Conservation (phyloP, 1,140 invertebrate species). For the Drosophila equinoxialis region DNA sequence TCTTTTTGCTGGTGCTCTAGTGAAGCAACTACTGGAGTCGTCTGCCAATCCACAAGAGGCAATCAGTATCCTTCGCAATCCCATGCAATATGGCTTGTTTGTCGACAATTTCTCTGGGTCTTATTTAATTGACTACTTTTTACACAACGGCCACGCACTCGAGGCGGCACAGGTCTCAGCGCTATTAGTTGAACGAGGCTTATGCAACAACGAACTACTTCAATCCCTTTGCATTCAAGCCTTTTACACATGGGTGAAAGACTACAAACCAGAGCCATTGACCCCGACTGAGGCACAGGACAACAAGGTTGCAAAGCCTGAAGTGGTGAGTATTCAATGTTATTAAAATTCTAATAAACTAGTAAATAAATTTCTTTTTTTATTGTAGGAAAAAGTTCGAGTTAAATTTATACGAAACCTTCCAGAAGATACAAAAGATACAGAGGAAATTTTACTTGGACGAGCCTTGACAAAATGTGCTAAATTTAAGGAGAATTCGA, state of each 20-base stretch:
- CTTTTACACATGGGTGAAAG: constrained; percentile 89
- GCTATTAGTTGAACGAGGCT: constrained; percentile 90
- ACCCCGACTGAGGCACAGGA: constrained; percentile 17
- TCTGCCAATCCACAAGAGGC: constrained; percentile 84
- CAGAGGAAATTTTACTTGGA: constrained; percentile 53
- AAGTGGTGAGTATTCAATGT: constrained; percentile 36
- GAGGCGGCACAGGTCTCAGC: constrained; percentile 87
- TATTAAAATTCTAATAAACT: background rate
- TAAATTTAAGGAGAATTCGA: constrained; percentile 69
- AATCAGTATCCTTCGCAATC: constrained; percentile 89
- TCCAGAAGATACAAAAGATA: constrained; percentile 92
- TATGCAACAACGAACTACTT: constrained; percentile 92
- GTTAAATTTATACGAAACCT: constrained; percentile 92
- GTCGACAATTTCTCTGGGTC: constrained; percentile 91
- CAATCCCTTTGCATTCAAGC: constrained; percentile 89
- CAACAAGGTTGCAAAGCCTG: constrained; percentile 31
- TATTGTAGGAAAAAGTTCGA: constrained; percentile 86
- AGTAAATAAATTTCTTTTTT: background rate
- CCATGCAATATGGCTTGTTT: constrained; percentile 95
- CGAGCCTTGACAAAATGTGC: constrained; percentile 84
- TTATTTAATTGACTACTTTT: constrained; percentile 91
- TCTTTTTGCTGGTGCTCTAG: constrained; percentile 44
- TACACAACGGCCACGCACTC: constrained; percentile 88
- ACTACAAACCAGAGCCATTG: constrained; percentile 82
- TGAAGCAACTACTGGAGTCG: constrained; percentile 58